Evolutionary conservation across 1,140 invertebrate genomes (phyloP).

Genomic region (Platorchestia sp.): DNA sequence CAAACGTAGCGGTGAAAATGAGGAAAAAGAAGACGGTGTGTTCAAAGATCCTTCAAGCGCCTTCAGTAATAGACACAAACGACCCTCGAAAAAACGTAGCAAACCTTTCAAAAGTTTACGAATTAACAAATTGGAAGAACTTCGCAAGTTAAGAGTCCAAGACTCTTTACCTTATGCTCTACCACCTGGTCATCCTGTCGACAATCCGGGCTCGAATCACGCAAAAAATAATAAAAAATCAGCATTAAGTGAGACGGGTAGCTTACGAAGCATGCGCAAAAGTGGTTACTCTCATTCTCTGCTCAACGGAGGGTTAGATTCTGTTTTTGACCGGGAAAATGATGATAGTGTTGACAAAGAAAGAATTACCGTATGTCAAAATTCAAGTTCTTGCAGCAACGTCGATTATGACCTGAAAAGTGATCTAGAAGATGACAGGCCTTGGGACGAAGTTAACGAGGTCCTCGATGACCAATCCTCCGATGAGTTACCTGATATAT

Average conservation of each 20-base stretch:
- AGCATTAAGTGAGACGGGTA: not conserved
- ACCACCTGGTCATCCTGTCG: not conserved
- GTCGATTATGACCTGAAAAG: constrained; percentile 12
- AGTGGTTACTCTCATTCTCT: not conserved
- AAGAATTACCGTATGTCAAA: not conserved
- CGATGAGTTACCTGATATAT: constrained; percentile 19
- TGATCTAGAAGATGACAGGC: not conserved
- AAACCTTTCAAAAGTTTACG: constrained; percentile 47
- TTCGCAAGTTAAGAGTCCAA: constrained; percentile 30
- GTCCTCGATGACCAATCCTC: not conserved
- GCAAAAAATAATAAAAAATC: not conserved
- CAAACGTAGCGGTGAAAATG: not conserved
- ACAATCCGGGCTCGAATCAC: not conserved
- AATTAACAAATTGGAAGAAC: constrained; percentile 44
- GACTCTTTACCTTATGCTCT: constrained; percentile 37
- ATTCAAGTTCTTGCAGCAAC: not conserved
- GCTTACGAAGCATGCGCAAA: constrained; percentile 41
- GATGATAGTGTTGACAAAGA: not conserved
- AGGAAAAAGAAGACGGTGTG: not conserved
- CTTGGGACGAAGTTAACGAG: constrained; percentile 26
- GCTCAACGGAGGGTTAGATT: constrained; percentile 3
- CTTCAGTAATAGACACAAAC: not conserved
- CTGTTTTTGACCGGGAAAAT: not conserved
- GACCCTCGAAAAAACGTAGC: not conserved
- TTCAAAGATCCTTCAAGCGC: not conserved